Percentiles rank a stretch among this genome's conserved stretches.
Evolutionary conservation across 2,797 vertebrate species (phyloP).

Genomic region (Chaetodon trifasciatus): DNA sequence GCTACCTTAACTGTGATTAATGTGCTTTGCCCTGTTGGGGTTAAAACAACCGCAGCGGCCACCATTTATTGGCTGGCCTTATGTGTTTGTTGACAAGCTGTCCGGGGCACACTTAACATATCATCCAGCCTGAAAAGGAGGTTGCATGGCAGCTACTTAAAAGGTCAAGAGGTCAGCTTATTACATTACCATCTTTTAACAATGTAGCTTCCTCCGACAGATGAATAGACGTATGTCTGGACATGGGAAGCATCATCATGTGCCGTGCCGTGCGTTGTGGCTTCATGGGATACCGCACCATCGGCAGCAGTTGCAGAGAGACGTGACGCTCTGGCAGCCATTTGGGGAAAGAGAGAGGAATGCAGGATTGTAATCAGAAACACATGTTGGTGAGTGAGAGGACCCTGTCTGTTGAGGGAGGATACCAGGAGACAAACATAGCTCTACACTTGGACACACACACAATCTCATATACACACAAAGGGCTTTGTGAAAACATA

Average conservation of each 20-base stretch:
- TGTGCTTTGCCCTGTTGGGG: conserved; percentile 78
- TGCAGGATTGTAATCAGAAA: conserved; percentile 74
- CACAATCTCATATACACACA: conserved; percentile 51
- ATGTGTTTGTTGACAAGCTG: conserved; percentile 86
- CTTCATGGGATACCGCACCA: conserved; percentile 69
- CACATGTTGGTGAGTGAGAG: conserved; percentile 78
- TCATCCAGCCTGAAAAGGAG: conserved; percentile 69
- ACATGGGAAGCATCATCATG: conserved; percentile 49
- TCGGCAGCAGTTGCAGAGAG: conserved; percentile 56
- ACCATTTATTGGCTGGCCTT: conserved; percentile 74
- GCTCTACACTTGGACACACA: conserved; percentile 47
- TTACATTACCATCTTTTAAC: conserved; percentile 86
- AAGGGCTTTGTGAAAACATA: conserved; percentile 76
- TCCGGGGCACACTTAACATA: conserved; percentile 84
- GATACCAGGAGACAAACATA: conserved; percentile 70
- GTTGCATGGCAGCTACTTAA: conserved; percentile 61
- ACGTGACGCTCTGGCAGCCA: conserved; percentile 66
- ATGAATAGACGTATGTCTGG: conserved; percentile 50
- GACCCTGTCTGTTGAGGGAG: conserved; percentile 64
- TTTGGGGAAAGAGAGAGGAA: conserved; percentile 61
- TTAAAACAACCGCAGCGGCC: conserved; percentile 79
- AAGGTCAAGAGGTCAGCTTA: conserved; percentile 76
- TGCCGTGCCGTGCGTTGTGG: conserved; percentile 27
- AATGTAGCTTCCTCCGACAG: conserved; percentile 67
- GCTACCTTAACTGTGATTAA: conserved; percentile 79